These are phyloP conservation scores for Drosophila eohydei DNA, from an alignment of 2,888 invertebrate genomes.

Conservation along the genomic window DNA sequence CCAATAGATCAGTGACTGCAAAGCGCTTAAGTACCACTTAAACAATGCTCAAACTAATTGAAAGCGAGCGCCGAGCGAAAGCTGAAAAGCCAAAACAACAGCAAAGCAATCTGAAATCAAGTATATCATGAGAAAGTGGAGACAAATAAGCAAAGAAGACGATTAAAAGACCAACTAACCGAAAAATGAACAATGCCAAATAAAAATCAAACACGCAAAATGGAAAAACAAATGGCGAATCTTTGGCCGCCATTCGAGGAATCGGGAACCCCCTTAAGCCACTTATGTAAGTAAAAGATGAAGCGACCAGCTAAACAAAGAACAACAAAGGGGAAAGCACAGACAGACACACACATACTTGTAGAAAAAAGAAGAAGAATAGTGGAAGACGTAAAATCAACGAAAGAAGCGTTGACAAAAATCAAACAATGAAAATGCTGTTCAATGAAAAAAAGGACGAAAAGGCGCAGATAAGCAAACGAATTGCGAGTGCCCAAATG, in stretches of 20 bases:
- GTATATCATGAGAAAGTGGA: conserved; percentile 28
- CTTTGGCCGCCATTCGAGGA: conserved; percentile 15
- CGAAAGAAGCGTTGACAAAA: conserved; percentile 71
- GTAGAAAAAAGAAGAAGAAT: not conserved
- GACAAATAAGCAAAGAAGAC: conserved; percentile 52
- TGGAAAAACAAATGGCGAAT: conserved; percentile 59
- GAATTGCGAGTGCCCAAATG: conserved; percentile 51
- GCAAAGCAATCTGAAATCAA: conserved; percentile 3
- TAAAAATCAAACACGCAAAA: conserved; percentile 75
- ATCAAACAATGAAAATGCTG: conserved; percentile 73
- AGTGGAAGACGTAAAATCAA: conserved; percentile 17
- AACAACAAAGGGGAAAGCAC: conserved; percentile 47
- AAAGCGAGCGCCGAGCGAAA: conserved; percentile 50
- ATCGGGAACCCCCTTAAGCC: conserved; percentile 25
- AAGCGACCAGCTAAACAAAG: conserved; percentile 53
- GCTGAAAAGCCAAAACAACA: conserved; percentile 25
- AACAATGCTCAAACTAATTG: conserved; percentile 66
- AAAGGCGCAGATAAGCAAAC: conserved; percentile 58
- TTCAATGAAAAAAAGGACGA: conserved; percentile 63
- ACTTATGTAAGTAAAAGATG: conserved; percentile 72
- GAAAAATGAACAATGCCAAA: conserved; percentile 74
- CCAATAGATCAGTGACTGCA: conserved; percentile 55
- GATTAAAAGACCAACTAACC: conserved; percentile 78
- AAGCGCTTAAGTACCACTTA: conserved; percentile 50
- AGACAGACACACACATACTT: conserved; percentile 13